Conservation (phyloP, 2,113 vertebrate species). For the Hylia prasina region DNA sequence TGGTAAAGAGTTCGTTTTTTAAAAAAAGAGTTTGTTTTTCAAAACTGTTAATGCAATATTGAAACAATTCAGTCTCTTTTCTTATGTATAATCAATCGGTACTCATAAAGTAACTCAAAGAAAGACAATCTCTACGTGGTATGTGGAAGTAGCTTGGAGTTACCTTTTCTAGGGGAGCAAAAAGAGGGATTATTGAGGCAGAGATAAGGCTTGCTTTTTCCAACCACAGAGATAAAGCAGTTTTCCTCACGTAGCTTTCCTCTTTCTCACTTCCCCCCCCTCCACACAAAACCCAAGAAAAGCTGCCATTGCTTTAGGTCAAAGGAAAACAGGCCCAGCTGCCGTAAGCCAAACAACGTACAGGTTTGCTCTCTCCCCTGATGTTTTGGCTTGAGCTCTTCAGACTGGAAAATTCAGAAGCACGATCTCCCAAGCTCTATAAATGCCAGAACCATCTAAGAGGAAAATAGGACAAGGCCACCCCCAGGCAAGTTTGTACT, state of each 20-base stretch:
- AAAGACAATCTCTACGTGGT: background rate
- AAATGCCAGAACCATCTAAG: slow-evolving; percentile 68
- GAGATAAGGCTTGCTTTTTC: background rate
- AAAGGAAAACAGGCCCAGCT: slow-evolving; percentile 65
- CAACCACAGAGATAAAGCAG: background rate
- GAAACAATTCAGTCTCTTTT: background rate
- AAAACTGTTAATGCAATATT: background rate
- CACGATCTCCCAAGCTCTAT: slow-evolving; percentile 59
- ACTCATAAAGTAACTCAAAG: background rate
- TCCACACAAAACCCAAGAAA: slow-evolving; percentile 30
- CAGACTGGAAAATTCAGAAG: slow-evolving; percentile 67
- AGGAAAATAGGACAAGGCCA: slow-evolving; percentile 68
- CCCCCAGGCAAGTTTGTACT: slow-evolving; percentile 61
- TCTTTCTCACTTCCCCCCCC: background rate
- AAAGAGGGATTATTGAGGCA: background rate
- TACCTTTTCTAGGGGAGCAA: background rate
- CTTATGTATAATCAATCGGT: background rate
- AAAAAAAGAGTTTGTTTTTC: background rate
- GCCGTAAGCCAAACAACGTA: slow-evolving; percentile 58
- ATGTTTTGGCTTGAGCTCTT: slow-evolving; percentile 60
- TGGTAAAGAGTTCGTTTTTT: background rate
- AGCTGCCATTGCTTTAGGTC: slow-evolving; percentile 59
- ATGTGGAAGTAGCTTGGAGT: background rate
- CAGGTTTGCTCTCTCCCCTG: slow-evolving; percentile 65
- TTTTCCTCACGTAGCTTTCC: background rate